Percentiles rank a stretch among this genome's conserved stretches.
These are phyloP conservation scores for Terrapene triunguis DNA, from an alignment of 2,113 vertebrate species.

Conservation along the genomic window DNA sequence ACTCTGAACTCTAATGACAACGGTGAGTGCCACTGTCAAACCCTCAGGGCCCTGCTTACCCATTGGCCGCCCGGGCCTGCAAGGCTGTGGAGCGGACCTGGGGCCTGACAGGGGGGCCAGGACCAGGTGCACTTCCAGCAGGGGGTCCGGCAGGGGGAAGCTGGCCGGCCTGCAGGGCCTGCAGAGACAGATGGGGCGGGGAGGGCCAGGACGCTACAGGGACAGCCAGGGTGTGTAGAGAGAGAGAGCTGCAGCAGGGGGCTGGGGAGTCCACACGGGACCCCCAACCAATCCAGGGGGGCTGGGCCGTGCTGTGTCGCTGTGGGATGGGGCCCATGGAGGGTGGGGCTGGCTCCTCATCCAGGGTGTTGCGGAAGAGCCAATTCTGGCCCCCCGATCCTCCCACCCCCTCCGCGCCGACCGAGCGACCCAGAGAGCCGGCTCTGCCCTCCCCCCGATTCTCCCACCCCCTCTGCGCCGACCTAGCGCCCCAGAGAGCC, in stretches of 20 bases:
- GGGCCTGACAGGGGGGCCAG: constrained; percentile 89
- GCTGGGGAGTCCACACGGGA: no score
- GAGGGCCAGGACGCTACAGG: background rate
- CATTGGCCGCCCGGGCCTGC: background rate
- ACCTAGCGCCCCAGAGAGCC: no score
- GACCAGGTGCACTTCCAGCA: constrained; percentile 92
- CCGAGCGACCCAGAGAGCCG: background rate
- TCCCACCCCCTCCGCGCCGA: rapidly evolving
- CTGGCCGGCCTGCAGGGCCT: constrained; percentile 84
- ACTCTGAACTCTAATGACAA: background rate
- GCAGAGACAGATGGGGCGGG: background rate
- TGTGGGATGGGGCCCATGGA: no score
- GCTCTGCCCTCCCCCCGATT: no score
- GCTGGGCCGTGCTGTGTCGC: background rate
- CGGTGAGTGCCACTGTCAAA: background rate
- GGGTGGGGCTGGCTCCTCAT: constrained; percentile 77
- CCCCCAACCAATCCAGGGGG: no score
- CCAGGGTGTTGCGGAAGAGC: constrained; percentile 69
- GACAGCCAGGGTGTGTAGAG: background rate
- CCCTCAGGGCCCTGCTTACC: constrained; percentile 45
- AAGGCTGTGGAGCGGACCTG: background rate
- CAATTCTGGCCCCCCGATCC: no score
- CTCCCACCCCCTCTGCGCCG: no score
- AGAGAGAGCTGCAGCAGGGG: background rate
- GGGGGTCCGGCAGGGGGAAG: constrained; percentile 85